Percentiles rank a stretch among this genome's conserved stretches.
Conservation (phyloP, 2,113 vertebrate genomes). For the Solea solea region DNA sequence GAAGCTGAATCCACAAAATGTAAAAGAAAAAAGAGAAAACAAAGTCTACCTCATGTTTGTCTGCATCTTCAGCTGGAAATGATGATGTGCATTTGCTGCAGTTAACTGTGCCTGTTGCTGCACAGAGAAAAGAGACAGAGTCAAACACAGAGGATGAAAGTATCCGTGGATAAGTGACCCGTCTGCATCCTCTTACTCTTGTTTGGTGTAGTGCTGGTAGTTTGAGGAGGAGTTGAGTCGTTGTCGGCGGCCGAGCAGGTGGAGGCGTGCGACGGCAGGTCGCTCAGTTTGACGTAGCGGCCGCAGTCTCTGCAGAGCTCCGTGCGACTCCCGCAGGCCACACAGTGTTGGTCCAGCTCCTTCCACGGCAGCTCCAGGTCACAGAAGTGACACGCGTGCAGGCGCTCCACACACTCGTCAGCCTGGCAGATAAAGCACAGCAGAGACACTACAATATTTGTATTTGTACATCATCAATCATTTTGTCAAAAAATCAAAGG, state of each 20-base stretch:
- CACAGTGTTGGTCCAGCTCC: conserved; percentile 71
- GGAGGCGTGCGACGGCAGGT: conserved; percentile 61
- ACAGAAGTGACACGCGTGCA: conserved; percentile 79
- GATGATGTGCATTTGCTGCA: conserved; percentile 24
- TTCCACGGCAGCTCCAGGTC: conserved; percentile 73
- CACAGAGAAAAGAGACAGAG: background rate
- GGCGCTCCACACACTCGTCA: conserved; percentile 69
- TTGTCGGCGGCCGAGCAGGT: conserved; percentile 47
- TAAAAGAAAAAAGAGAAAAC: too few species aligned
- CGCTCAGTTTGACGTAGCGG: conserved; percentile 71
- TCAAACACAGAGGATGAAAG: background rate
- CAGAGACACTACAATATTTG: background rate
- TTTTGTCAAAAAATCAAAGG: background rate
- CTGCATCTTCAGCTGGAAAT: conserved; percentile 37
- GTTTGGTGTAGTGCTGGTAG: background rate
- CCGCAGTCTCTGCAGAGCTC: conserved; percentile 78
- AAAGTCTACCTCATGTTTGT: conserved; percentile 55
- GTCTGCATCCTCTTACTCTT: background rate
- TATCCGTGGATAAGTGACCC: background rate
- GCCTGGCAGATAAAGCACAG: conserved; percentile 56
- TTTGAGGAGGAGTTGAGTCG: background rate
- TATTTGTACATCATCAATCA: too few species aligned
- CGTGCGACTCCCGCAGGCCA: conserved; percentile 77
- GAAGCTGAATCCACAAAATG: too few species aligned
- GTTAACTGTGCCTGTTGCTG: conserved; percentile 5